These are phyloP conservation scores for Battus philenor DNA, from an alignment of 1,140 invertebrate species.

Conservation along the genomic window DNA sequence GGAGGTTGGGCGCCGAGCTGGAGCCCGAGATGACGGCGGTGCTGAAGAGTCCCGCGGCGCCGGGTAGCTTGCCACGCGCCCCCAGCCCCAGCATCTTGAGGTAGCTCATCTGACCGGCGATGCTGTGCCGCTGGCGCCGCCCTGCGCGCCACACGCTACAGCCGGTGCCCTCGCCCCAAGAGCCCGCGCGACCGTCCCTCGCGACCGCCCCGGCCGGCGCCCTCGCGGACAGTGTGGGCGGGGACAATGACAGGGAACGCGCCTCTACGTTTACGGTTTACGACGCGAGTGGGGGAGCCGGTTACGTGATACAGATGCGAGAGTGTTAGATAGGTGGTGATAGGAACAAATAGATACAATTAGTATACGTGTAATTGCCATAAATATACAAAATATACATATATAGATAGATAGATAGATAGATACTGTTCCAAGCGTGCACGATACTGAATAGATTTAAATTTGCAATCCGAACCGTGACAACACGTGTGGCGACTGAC, in stretches of 20 bases:
- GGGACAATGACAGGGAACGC: constrained; percentile 10
- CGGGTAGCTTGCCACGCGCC: constrained; percentile 81
- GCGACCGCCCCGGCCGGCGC: constrained; percentile 18
- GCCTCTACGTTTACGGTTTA: constrained; percentile 17
- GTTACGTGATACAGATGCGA: constrained; percentile 40
- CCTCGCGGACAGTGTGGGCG: constrained; percentile 26
- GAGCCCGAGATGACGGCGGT: constrained; percentile 96
- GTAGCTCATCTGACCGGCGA: constrained; percentile 94
- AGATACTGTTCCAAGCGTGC: constrained; percentile 49
- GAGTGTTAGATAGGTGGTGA: constrained; percentile 43
- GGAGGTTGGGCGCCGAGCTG: constrained; percentile 91
- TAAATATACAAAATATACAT: constrained; percentile 29
- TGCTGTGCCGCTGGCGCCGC: constrained; percentile 93
- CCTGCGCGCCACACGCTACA: constrained; percentile 77
- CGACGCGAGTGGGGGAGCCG: constrained; percentile 21
- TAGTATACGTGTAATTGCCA: constrained; percentile 32
- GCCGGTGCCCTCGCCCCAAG: constrained; percentile 35
- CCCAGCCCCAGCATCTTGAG: constrained; percentile 89
- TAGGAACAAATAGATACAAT: constrained; percentile 42
- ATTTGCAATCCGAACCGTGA: constrained; percentile 21
- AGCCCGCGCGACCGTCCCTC: constrained; percentile 23
- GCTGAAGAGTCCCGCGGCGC: constrained; percentile 89
- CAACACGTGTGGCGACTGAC: constrained; percentile 35
- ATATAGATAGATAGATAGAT: constrained; percentile 31
- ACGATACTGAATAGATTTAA: constrained; percentile 22